Evolutionary conservation across 2,888 invertebrate genomes (phyloP), one percentile per base, ranked within the genome.

Genomic region (Busseola fusca): DNA sequence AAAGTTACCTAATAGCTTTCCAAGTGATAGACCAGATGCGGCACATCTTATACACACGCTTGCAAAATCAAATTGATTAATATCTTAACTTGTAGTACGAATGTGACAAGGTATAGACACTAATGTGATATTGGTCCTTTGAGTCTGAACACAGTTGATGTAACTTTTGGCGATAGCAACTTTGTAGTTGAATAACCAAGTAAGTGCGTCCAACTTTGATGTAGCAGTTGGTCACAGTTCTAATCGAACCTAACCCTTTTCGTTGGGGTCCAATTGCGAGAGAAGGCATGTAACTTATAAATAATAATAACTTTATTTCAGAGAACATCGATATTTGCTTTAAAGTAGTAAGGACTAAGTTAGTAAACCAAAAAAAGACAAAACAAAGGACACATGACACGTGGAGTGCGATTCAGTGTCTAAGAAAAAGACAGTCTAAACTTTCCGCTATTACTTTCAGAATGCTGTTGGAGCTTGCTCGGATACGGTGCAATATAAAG

Each of bases 21-120:
- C 60, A 56, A 74, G 76, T 76, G 60, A 50, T 40, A 40, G 40
- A 37, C 34, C 54, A 76, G 52, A 75, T 42, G 45, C 14, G 50
- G 48, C 12, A 45, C 34, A 40, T 40, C 30, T 48, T 59, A 21
- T 30, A 40, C 25, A 54, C n/a, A 40, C n/a, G 12, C 25, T 76
- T 25, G 52, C n/a, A 45, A 52, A 45, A 30, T 57, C 18, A 48
- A 56, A 12, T 37, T 54, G 45, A 30, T 30, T 54, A 67, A 10
- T 52, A 48, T 59, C 18, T 52, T 59, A 45, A 45, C 27, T 66
- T 63, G 27, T 25, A 75, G 45, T 40, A 30, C 48, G 1, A 58
- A 59, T 54, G 54, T 59, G 12, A 58, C 12, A 30, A 52, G 27
- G 27, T 37, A n/a, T 14, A n/a, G 34, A 71, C 10, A 30, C 12